Conservation (phyloP, 2,797 vertebrate species). For the Poeciliopsis paucimaculata region DNA sequence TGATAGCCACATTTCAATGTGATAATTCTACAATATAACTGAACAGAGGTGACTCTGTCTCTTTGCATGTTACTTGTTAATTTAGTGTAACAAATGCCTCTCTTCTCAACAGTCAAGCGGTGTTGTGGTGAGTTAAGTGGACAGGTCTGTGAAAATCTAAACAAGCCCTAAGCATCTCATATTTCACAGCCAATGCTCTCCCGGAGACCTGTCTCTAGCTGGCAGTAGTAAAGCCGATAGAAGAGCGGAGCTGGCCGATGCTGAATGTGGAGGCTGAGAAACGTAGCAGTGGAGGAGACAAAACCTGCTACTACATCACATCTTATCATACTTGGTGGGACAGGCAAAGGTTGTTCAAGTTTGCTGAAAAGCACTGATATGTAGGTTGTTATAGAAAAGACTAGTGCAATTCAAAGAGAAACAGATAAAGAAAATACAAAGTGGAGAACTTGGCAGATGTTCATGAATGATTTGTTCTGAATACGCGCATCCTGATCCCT, state of each 20-base stretch:
- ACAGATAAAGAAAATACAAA: slow-evolving; percentile 13
- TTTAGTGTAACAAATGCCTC: slow-evolving; percentile 57
- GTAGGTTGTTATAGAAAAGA: background rate
- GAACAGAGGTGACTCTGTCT: slow-evolving; percentile 24
- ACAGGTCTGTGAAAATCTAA: slow-evolving; percentile 69
- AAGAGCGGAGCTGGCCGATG: slow-evolving; percentile 29
- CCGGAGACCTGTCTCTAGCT: slow-evolving; percentile 49
- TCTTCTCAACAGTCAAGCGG: slow-evolving; percentile 45
- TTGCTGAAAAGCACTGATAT: slow-evolving; percentile 15
- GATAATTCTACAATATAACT: slow-evolving; percentile 19
- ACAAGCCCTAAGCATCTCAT: slow-evolving; percentile 65
- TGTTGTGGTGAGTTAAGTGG: slow-evolving; percentile 70
- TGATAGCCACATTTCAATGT: background rate
- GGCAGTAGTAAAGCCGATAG: slow-evolving; percentile 63
- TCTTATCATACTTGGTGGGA: slow-evolving; percentile 29
- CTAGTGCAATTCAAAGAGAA: slow-evolving; percentile 1
- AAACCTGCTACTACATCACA: slow-evolving; percentile 8
- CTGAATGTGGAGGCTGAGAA: slow-evolving; percentile 27
- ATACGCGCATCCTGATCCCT: slow-evolving; percentile 31
- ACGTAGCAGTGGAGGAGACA: slow-evolving; percentile 12
- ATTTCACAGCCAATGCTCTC: slow-evolving; percentile 67
- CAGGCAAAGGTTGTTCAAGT: slow-evolving; percentile 19
- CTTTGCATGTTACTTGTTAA: slow-evolving; percentile 55
- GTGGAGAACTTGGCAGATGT: slow-evolving; percentile 44
- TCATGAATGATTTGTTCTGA: slow-evolving; percentile 17